Conservation (phyloP, 2,113 vertebrate genomes). For the Scomber scombrus region DNA sequence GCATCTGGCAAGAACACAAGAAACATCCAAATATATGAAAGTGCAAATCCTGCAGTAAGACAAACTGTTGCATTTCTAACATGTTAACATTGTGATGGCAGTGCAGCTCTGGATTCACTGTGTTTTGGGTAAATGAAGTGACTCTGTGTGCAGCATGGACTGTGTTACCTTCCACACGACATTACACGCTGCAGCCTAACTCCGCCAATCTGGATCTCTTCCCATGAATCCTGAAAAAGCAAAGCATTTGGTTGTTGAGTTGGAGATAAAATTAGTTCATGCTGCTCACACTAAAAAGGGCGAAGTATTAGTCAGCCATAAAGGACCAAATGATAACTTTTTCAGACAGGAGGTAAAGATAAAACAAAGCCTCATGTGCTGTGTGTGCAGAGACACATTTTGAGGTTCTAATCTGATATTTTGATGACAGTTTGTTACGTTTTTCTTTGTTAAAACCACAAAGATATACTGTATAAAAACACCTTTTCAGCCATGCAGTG, state of each 20-base stretch:
- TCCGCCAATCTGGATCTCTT: slow-evolving; percentile 90
- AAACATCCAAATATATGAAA: too few relatives aligned
- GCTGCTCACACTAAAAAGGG: slow-evolving; percentile 60
- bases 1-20: slow-evolving; percentile 84
- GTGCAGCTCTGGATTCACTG: background rate
- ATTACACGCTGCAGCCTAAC: slow-evolving; percentile 87
- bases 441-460: background rate
- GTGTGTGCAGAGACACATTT: background rate
- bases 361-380: slow-evolving; percentile 10
- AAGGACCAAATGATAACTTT: slow-evolving; percentile 16
- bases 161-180: slow-evolving; percentile 91
- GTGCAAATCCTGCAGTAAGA: background rate
- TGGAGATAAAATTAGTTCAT: slow-evolving; percentile 67
- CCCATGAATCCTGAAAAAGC: slow-evolving; percentile 91
- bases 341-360: slow-evolving; percentile 11
- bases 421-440: background rate
- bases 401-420: background rate
- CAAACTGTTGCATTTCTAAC: background rate
- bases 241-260: slow-evolving; percentile 60
- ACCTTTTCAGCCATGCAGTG: too few relatives aligned
- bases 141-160: slow-evolving; percentile 12
- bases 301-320: slow-evolving; percentile 58
- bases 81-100: too few relatives aligned
- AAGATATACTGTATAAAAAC: too few relatives aligned
- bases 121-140: slow-evolving; percentile 10